Conservation (phyloP, 2,113 vertebrate species). For the Actenoides hombroni region DNA sequence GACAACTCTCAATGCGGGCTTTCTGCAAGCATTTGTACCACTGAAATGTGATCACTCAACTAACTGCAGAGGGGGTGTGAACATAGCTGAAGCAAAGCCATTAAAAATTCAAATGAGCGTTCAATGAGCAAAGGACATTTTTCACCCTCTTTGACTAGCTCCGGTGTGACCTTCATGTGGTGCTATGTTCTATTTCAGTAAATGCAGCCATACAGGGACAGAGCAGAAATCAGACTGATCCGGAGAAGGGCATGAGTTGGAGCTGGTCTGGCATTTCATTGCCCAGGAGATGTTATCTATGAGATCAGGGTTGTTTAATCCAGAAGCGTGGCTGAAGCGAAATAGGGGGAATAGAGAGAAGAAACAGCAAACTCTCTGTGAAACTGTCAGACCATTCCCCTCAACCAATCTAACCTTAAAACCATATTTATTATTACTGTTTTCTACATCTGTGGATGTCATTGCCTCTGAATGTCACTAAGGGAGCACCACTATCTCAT, state of each 20-base stretch:
- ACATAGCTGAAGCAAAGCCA: background rate
- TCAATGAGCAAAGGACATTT: constrained; percentile 49
- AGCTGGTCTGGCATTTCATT: background rate
- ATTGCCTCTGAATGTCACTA: background rate
- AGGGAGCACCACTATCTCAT: background rate
- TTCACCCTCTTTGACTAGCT: constrained; percentile 8
- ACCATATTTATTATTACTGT: background rate
- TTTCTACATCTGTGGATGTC: background rate
- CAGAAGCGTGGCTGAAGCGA: background rate
- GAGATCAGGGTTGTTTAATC: background rate
- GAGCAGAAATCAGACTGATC: background rate
- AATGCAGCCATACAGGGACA: background rate
- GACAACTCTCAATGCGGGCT: background rate
- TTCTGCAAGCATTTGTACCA: accelerated
- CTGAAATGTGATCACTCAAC: background rate
- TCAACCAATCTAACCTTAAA: background rate
- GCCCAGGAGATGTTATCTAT: background rate
- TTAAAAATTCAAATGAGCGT: constrained; percentile 63
- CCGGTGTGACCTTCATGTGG: constrained; percentile 39
- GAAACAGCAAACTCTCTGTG: background rate
- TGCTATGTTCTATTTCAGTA: constrained; percentile 34
- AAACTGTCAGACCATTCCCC: background rate
- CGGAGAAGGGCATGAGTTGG: background rate
- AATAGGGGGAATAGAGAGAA: background rate
- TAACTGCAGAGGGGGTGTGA: background rate